Base-by-base conservation (phyloP, 2,113 vertebrate genomes). In the Elachura formosa region DNA sequence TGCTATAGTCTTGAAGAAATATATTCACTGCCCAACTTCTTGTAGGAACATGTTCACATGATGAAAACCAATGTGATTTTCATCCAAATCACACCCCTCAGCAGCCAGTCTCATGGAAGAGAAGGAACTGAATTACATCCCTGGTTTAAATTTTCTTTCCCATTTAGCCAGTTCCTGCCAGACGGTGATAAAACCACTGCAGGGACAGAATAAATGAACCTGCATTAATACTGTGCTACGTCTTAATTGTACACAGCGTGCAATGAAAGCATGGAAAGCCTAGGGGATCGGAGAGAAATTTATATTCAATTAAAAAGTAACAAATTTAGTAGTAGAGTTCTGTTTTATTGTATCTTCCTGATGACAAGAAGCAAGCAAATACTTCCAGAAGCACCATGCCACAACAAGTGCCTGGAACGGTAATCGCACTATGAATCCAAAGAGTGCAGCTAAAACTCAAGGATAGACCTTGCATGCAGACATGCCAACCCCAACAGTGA, bases 371-470 rank as follows among this genome's bases (percentile, higher is more conserved):
- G 86, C 33, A 4, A 88, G 77, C 61, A 94, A 93, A 87, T 95
- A 89, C 36, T 81, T 86, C 77, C 71, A 94, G 84, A 92, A 89
- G 87, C 54, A 88, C 83, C 75, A 96, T 52, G 43, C 87, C 88
- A 95, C 80, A 94, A 38, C 86, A 87, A 77, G 38, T 87, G 84
- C 78, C 95, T 84, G 87, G 79, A 92, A 87, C 3, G 1, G 63
- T 71, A 94, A 95, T 36, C 96, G 84, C 71, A n/a, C 59, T 75
- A 28, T 52, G 91, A 96, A 96, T 78, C 59, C 95, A 97, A 26
- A 38, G 25, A 84, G 31, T 5, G 40, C 49, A 93, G 93, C 61
- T 96, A 40, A 97, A 96, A 93, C 61, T 52, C 40, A 62, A 73
- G 68, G 79, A 68, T 77, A 34, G 69, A 38, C 16, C 21, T 74